Percentiles rank a stretch among this genome's conserved stretches.
Conservation (phyloP, 2,113 vertebrate genomes). For the Chinchilla lanigera region DNA sequence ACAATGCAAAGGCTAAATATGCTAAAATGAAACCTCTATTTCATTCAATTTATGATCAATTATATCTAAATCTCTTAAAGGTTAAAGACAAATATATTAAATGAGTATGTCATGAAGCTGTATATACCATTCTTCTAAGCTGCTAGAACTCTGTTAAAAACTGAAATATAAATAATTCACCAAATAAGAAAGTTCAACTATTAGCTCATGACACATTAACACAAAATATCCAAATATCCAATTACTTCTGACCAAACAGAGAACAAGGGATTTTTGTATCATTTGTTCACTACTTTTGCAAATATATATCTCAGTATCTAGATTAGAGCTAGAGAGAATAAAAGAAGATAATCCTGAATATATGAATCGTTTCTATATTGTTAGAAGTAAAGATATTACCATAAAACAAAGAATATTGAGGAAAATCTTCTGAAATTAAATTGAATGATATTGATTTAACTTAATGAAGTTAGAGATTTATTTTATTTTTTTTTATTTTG, state of each 20-base stretch:
- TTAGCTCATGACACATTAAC: slow-evolving; percentile 54
- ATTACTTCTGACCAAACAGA: background rate
- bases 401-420: background rate
- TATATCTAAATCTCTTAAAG: slow-evolving; percentile 60
- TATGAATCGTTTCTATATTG: background rate
- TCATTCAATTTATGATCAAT: slow-evolving; percentile 80
- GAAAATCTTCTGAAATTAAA: background rate
- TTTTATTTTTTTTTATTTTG: background rate
- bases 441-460: background rate
- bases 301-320: background rate
- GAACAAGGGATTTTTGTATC: background rate
- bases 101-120: slow-evolving; percentile 59
- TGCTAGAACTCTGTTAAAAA: slow-evolving; percentile 71
- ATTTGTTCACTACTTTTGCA: background rate
- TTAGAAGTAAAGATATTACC: background rate
- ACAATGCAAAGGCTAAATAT: slow-evolving; percentile 71
- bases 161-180: slow-evolving; percentile 84
- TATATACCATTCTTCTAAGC: slow-evolving; percentile 71
- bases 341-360: background rate
- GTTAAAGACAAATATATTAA: slow-evolving; percentile 69
- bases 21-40: slow-evolving; percentile 72
- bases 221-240: background rate
- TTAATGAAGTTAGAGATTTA: background rate
- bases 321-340: background rate
- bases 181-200: slow-evolving; percentile 75